Conservation (phyloP, 2,888 invertebrate genomes). For the Notodromas monacha region DNA sequence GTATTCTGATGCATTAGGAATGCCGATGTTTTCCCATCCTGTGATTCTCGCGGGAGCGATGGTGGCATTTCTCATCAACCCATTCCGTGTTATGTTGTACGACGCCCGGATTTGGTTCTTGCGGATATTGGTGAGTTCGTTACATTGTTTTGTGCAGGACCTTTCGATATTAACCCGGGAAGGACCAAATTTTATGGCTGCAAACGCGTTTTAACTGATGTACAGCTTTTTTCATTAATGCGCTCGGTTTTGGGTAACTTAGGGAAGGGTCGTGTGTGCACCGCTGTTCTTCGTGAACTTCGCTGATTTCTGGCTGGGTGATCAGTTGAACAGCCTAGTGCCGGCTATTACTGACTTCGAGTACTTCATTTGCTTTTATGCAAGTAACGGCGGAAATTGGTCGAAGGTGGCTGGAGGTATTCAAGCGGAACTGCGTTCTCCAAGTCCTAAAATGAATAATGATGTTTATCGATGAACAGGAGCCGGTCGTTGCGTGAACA, state of each 20-base stretch:
- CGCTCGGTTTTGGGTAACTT: conserved; percentile 9
- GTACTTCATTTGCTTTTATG: conserved; percentile 68
- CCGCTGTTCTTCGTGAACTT: conserved; percentile 79
- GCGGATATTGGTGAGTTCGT: conserved; percentile 32
- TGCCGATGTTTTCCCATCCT: conserved; percentile 75
- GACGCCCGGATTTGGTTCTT: conserved; percentile 81
- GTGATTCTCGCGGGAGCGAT: conserved; percentile 41
- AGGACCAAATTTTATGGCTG: conserved; percentile 1
- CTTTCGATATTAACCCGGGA: too few relatives aligned
- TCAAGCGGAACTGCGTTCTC: too few relatives aligned
- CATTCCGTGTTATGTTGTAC: conserved; percentile 58
- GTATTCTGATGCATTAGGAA: conserved; percentile 41
- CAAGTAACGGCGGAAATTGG: conserved; percentile 18
- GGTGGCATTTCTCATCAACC: conserved; percentile 53
- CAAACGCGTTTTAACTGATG: conserved; percentile 6
- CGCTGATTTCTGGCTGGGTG: conserved; percentile 95
- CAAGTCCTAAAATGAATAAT: too few relatives aligned
- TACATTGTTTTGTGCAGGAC: too few relatives aligned
- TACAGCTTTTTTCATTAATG: background rate
- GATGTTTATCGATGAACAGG: too few relatives aligned
- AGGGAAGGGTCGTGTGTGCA: conserved; percentile 53
- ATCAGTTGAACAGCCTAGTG: conserved; percentile 74
- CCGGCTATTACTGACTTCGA: conserved; percentile 73
- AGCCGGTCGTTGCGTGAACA: conserved; percentile 32
- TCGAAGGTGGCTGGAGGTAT: too few relatives aligned